phyloP scores from a whole-genome alignment of 2,113 vertebrate genomes.

The Butastur rufipennis region DNA sequence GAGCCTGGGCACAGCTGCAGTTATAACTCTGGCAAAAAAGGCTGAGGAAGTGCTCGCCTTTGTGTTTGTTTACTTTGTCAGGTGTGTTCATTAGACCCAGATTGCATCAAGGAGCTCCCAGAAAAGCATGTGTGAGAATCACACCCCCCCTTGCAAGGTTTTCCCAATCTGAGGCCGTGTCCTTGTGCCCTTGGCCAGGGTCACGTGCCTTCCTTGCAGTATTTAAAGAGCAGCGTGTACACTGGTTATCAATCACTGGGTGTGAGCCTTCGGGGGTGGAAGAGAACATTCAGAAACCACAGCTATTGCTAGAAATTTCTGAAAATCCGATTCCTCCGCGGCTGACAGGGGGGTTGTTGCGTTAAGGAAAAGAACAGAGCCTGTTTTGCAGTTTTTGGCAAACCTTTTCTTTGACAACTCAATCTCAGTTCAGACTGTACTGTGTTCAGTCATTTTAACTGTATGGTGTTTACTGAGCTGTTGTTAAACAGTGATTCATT shows the following conservation, averaged over 20 bases:
- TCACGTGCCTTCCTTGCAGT: background rate
- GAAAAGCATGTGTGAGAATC: conserved; percentile 19
- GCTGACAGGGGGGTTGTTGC: background rate
- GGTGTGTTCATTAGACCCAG: background rate
- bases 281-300: background rate
- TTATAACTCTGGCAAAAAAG: conserved; percentile 1
- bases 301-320: background rate
- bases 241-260: background rate
- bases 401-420: background rate
- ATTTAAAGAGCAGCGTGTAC: background rate
- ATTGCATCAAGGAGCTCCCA: conserved; percentile 11
- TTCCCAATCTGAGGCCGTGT: background rate
- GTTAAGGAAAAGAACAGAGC: background rate
- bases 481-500: conserved; percentile 2
- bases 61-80: conserved; percentile 6
- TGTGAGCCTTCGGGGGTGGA: background rate
- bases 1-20: background rate
- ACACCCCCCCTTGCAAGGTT: background rate
- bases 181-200: background rate
- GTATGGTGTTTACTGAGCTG: background rate
- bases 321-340: background rate
- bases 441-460: background rate
- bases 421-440: background rate
- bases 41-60: background rate
- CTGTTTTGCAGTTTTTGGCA: background rate